Conservation (phyloP, 2,797 vertebrate species). For the Micropoecilia bifurca region DNA sequence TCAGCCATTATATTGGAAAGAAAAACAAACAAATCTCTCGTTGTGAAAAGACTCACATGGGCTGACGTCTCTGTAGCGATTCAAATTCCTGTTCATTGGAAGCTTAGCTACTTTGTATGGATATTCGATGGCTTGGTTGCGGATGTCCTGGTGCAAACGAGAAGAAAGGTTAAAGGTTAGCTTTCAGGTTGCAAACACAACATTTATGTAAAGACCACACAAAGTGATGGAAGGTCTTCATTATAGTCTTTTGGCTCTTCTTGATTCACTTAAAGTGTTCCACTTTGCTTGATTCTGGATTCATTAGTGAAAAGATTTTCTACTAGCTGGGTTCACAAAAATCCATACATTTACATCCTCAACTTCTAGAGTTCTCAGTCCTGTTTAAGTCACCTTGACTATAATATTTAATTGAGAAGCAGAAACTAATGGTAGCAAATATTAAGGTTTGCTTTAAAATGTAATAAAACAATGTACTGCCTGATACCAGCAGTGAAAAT, state of each 20-base stretch:
- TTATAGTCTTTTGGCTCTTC: background rate
- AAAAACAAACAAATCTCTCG: background rate
- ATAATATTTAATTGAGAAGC: background rate
- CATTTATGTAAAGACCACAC: slow-evolving; percentile 13
- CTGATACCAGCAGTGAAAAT: background rate
- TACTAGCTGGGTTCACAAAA: background rate
- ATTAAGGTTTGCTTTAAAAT: background rate
- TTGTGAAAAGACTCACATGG: slow-evolving; percentile 89
- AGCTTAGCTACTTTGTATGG: slow-evolving; percentile 94
- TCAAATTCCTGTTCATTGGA: slow-evolving; percentile 93
- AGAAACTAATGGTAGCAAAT: background rate
- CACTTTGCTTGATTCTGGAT: slow-evolving; percentile 4
- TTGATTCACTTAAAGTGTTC: background rate
- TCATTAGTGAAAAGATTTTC: background rate
- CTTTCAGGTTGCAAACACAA: background rate
- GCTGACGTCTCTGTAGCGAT: slow-evolving; percentile 98
- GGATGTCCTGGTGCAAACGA: slow-evolving; percentile 88
- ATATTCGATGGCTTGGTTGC: slow-evolving; percentile 91
- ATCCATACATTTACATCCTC: background rate
- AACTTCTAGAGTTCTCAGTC: background rate
- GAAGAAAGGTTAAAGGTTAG: slow-evolving; percentile 45
- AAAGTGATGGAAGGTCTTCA: background rate
- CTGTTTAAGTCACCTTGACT: background rate
- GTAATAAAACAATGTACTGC: background rate
- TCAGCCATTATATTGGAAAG: background rate